These are phyloP conservation scores for Anoncus sp. DNA, from an alignment of 2,888 invertebrate species.

Conservation along the genomic window DNA sequence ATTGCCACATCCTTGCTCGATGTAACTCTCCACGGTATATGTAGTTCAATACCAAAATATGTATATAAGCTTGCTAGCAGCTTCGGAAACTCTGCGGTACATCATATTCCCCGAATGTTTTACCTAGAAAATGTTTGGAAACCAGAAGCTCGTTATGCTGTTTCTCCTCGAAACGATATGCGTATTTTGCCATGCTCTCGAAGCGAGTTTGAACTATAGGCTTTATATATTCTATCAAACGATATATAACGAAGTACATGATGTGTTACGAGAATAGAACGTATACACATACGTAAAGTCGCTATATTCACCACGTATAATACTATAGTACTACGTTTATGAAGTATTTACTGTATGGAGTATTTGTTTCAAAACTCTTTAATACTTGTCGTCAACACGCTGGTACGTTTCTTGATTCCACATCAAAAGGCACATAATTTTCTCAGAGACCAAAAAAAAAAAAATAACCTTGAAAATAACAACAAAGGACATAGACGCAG, in stretches of 20 bases:
- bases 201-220: constrained; percentile 13
- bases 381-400: too few species aligned
- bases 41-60: constrained; percentile 39
- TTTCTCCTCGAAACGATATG: constrained; percentile 18
- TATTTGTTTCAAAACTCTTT: neutral
- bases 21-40: constrained; percentile 30
- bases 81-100: constrained; percentile 36
- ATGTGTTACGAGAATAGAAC: neutral
- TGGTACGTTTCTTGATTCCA: too few species aligned
- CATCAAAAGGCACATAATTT: too few species aligned
- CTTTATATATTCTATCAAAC: constrained; percentile 25
- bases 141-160: constrained; percentile 38
- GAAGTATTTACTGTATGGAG: neutral
- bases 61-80: constrained; percentile 25
- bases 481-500: too few species aligned
- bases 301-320: neutral
- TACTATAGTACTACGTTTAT: neutral
- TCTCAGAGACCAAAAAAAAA: too few species aligned
- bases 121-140: constrained; percentile 35
- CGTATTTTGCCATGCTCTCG: constrained; percentile 30
- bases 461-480: too few species aligned
- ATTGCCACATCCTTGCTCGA: constrained; percentile 2
- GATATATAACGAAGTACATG: neutral
- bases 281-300: neutral
- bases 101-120: constrained; percentile 53